Conservation (phyloP, 2,113 vertebrate species). For the Archilochus colubris region DNA sequence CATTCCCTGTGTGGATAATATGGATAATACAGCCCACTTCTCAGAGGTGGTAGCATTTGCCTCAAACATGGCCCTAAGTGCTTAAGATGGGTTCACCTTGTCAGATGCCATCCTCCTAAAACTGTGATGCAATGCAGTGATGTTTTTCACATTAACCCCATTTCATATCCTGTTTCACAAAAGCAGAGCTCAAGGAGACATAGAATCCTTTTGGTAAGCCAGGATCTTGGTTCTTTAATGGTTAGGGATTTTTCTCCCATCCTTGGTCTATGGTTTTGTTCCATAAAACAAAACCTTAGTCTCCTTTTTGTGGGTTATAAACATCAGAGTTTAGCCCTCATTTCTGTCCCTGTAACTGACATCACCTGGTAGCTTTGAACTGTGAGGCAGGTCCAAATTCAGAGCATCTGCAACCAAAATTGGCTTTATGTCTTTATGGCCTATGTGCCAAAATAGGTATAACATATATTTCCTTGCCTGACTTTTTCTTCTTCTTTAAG, state of each 20-base stretch:
- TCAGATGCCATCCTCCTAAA: not conserved
- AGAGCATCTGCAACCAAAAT: not conserved
- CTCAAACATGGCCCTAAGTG: not conserved
- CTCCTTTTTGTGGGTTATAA: not conserved
- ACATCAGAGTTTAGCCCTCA: not conserved
- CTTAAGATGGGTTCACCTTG: not conserved
- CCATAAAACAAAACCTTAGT: fast-evolving
- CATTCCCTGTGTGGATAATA: not conserved
- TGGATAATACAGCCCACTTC: not conserved
- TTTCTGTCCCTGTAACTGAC: not conserved
- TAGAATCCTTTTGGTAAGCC: not conserved
- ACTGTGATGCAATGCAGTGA: not conserved
- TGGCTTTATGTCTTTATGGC: not conserved
- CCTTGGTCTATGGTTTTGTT: not conserved
- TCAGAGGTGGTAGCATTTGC: not conserved
- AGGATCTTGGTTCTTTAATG: not conserved
- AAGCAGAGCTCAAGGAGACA: not conserved
- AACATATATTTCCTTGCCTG: not conserved
- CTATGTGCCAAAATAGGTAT: not conserved
- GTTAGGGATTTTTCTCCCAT: not conserved
- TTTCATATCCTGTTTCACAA: not conserved
- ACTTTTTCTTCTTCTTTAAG: not conserved
- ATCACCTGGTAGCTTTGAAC: not conserved
- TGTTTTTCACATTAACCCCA: not conserved
- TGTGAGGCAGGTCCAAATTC: not conserved